A percentile compares a stretch with the other conserved stretches of the same genome.
Conservation (phyloP, 1,140 invertebrate genomes). For the Hyles vespertilio region DNA sequence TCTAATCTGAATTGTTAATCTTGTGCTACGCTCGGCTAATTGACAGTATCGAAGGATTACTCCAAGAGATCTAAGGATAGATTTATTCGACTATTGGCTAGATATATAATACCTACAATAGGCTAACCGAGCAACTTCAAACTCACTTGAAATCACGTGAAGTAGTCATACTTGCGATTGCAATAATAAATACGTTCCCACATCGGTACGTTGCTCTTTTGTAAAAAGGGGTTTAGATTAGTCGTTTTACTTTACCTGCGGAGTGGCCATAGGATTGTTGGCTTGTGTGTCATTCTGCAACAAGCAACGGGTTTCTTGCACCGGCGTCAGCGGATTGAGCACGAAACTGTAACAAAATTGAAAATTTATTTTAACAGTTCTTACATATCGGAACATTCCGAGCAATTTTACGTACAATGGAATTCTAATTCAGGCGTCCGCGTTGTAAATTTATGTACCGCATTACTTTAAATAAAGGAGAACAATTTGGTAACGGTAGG, state of each 20-base stretch:
- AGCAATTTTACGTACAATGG: neutral
- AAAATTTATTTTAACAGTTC: neutral
- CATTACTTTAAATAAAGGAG: constrained; percentile 5
- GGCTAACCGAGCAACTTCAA: too few relatives aligned
- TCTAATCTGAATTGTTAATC: constrained; percentile 60
- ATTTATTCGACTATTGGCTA: constrained; percentile 46
- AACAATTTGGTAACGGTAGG: constrained; percentile 17
- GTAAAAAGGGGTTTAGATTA: neutral
- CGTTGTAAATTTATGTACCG: neutral
- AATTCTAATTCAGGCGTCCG: neutral
- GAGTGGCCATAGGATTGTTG: constrained; percentile 88
- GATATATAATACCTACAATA: neutral
- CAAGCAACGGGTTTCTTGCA: constrained; percentile 94
- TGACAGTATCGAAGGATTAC: constrained; percentile 39
- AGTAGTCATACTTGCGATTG: too few relatives aligned
- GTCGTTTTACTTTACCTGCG: constrained; percentile 72
- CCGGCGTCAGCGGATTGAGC: constrained; percentile 91
- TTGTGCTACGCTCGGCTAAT: constrained; percentile 40
- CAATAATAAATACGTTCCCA: neutral
- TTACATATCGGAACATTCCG: neutral
- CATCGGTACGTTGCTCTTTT: neutral
- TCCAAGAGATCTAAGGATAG: constrained; percentile 13
- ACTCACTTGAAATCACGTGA: too few relatives aligned
- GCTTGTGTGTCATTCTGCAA: constrained; percentile 94
- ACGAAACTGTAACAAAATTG: constrained; percentile 84